phyloP scores from a whole-genome alignment of 1,140 invertebrate species.

The Scaptomyza pallida region DNA sequence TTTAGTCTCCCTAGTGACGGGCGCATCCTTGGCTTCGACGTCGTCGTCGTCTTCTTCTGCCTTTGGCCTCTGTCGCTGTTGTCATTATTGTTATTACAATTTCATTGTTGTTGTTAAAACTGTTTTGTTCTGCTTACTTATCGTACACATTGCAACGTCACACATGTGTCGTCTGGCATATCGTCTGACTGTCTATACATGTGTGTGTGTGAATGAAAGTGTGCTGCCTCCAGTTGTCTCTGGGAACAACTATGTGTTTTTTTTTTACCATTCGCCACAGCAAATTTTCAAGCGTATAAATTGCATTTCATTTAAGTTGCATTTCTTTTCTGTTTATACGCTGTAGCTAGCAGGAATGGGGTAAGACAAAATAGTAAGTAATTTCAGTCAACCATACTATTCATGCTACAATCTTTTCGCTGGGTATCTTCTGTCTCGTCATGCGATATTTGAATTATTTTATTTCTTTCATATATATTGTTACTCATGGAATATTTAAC shows the following conservation, averaged over 20 bases:
- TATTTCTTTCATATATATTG: constrained; percentile 8
- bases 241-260: constrained; percentile 21
- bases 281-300: constrained; percentile 52
- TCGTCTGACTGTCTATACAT: constrained; percentile 26
- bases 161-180: constrained; percentile 57
- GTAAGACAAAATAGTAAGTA: not conserved
- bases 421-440: not conserved
- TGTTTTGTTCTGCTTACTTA: constrained; percentile 56
- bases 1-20: constrained; percentile 26
- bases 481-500: constrained; percentile 61
- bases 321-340: constrained; percentile 9
- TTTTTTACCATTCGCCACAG: constrained; percentile 41
- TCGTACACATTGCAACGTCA: constrained; percentile 44
- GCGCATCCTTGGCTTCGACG: constrained; percentile 51
- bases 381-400: no score
- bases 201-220: constrained; percentile 25
- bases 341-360: not conserved
- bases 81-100: constrained; percentile 68
- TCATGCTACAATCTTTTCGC: no score
- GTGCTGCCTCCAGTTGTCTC: constrained; percentile 27
- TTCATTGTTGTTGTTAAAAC: constrained; percentile 37
- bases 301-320: constrained; percentile 50
- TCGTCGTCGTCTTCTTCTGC: constrained; percentile 19
- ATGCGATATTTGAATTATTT: not conserved
- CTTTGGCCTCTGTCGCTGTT: constrained; percentile 43